These are phyloP conservation scores for Eilema griseolum DNA, from an alignment of 2,888 invertebrate species.

Conservation along the genomic window DNA sequence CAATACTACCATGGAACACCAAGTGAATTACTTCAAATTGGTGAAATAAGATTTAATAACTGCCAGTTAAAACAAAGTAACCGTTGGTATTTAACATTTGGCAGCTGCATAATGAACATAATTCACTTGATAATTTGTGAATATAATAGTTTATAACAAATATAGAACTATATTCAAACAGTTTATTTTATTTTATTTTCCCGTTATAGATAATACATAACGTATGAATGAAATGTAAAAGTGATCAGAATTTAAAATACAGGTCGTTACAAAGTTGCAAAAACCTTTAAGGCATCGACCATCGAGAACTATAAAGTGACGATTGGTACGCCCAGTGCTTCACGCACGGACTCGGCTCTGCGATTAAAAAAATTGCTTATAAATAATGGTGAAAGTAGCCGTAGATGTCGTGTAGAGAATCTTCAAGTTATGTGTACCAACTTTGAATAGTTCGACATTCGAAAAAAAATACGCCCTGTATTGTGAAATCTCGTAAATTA, in stretches of 20 bases:
- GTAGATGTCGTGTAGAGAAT: constrained; percentile 66
- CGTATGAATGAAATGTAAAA: not conserved
- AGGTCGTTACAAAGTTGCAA: constrained; percentile 57
- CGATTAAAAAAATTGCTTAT: constrained; percentile 40
- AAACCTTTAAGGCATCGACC: constrained; percentile 44
- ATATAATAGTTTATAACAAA: no score
- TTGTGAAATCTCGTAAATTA: no score
- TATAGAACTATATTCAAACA: no score
- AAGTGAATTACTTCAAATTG: no score
- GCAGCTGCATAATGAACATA: no score
- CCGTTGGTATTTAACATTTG: no score
- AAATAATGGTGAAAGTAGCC: constrained; percentile 66
- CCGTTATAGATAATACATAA: not conserved
- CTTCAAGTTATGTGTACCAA: constrained; percentile 61
- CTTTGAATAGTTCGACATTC: constrained; percentile 61
- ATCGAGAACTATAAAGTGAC: constrained; percentile 62
- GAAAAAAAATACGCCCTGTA: no score
- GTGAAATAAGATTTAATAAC: no score
- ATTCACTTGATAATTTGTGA: no score
- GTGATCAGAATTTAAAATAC: constrained; percentile 20
- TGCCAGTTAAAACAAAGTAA: no score
- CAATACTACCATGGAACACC: no score
- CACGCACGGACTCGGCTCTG: constrained; percentile 35
- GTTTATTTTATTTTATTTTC: no score
- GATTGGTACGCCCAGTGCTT: constrained; percentile 42